These are phyloP conservation scores for Spisula subtruncata DNA, from an alignment of 2,888 invertebrate species.

Conservation along the genomic window DNA sequence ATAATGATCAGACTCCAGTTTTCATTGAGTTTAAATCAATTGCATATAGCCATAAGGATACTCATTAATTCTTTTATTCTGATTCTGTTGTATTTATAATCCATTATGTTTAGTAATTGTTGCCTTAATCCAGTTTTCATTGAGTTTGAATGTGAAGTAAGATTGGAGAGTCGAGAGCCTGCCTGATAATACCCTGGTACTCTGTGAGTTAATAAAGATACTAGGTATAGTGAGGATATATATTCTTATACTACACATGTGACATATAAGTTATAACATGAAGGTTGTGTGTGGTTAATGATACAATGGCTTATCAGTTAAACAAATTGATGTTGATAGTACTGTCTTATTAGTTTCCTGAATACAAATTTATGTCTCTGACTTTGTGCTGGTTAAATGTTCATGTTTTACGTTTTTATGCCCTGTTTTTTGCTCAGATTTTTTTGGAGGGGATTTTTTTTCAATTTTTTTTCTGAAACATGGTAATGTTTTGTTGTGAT, in stretches of 20 bases:
- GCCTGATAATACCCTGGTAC: neutral
- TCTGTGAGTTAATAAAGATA: too few species aligned
- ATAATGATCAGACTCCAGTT: too few species aligned
- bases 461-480: neutral
- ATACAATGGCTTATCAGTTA: constrained; percentile 10
- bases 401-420: neutral
- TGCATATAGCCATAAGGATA: too few species aligned
- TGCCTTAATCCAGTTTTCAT: constrained; percentile 14
- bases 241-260: too few species aligned
- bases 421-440: neutral
- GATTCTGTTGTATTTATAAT: too few species aligned
- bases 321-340: constrained; percentile 7
- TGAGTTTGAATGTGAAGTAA: neutral
- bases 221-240: too few species aligned
- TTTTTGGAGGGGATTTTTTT: too few species aligned
- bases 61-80: too few species aligned
- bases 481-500: too few species aligned
- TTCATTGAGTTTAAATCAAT: too few species aligned
- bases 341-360: constrained; percentile 7
- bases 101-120: neutral
- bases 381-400: neutral
- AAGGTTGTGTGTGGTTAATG: neutral
- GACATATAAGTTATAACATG: neutral
- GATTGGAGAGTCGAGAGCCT: too few species aligned
- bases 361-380: neutral